Evolutionary conservation across 2,797 vertebrate genomes (phyloP).

Genomic region (Harpagifer antarcticus): DNA sequence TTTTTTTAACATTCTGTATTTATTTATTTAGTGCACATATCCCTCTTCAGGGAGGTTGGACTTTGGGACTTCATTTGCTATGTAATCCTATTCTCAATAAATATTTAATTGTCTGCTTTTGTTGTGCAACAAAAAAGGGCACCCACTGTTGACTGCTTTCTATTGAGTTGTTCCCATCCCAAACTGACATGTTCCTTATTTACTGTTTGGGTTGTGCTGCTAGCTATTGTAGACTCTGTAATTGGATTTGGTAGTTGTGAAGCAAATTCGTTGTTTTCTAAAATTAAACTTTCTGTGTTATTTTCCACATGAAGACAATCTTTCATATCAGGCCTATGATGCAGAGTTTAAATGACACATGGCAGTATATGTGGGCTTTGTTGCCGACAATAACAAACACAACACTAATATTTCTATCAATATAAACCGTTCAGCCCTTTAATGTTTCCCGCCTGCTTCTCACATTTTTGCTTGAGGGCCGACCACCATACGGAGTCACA

Average conservation of each 20-base stretch:
- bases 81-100: background rate
- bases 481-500: constrained; percentile 22
- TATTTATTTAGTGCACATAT: background rate
- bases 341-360: background rate
- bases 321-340: background rate
- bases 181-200: background rate
- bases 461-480: constrained; percentile 35
- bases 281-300: background rate
- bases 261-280: background rate
- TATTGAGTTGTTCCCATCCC: background rate
- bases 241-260: too few species aligned
- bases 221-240: background rate
- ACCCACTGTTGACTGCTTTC: background rate
- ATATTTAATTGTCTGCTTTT: background rate
- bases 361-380: background rate
- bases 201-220: background rate
- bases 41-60: background rate
- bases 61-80: background rate
- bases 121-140: background rate
- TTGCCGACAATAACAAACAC: background rate
- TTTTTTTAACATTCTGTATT: background rate
- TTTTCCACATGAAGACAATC: background rate
- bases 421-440: background rate
- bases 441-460: constrained; percentile 9
- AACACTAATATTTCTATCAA: background rate